Evolutionary conservation across 2,113 vertebrate species (phyloP), one percentile per base, ranked within the genome.

Genomic region (Cochlearius cochlearius): DNA sequence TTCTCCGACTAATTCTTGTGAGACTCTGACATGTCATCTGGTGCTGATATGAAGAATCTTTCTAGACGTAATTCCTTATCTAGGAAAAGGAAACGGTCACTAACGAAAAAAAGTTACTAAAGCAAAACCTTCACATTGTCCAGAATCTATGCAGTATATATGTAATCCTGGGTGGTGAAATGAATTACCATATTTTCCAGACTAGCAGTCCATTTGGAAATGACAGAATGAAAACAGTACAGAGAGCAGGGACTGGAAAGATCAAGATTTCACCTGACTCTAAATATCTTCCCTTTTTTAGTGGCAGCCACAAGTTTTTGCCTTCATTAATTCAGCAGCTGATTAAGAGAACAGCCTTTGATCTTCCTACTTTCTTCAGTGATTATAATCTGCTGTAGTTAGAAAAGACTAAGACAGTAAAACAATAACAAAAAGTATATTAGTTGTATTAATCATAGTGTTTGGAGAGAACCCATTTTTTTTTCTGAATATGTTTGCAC

Each of bases 1-100:
- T 91, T 97, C 72, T 86, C 86, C 5, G 29, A 3, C 94, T 95
- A 93, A 96, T 96, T 95, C 90, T 96, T 88, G 45, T 58, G 90
- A 94, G 90, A 87, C 76, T 93, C 67, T 94, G 91, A 86, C 74
- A 23, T 91, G 94, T 93, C 88, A 69, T 81, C 41, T 77, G 49
- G 66, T 86, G 75, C 62, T 73, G 74, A 84, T 69, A 93, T 8
- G 26, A 91, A 47, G 63, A 68, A 68, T 90, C 66, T 80, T 90
- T 91, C 80, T 41, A 63, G 81, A 73, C 0, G 0, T 38, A 72
- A 72, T 91, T 91, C 58, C 56, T 94, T 95, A 72, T 59, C 30
- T 78, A 79, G 22, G 79, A 73, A 90, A 90, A 86, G n/a, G 38
- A 77, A 92, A 63, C 8, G 3, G 43, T 83, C 27, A 30, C 38